These are phyloP conservation scores for Dryoscopus gambensis DNA, from an alignment of 2,113 vertebrate species.

Conservation along the genomic window DNA sequence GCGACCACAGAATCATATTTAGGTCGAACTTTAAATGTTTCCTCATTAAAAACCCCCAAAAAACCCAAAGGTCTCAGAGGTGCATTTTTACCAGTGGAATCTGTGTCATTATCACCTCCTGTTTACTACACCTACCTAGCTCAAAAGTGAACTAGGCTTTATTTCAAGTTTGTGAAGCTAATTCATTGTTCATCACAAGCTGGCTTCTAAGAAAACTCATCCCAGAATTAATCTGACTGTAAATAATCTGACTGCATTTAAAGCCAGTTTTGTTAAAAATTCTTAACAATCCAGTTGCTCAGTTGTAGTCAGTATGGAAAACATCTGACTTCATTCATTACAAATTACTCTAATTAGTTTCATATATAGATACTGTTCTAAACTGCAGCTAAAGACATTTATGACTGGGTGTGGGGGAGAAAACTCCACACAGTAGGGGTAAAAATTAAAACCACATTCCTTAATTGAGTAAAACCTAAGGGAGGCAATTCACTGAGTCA, in stretches of 20 bases:
- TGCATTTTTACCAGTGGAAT: not conserved
- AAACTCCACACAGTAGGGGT: not conserved
- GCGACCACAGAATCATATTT: rapidly evolving
- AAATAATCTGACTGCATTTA: not conserved
- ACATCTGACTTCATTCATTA: not conserved
- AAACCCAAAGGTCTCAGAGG: not conserved
- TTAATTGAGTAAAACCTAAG: not conserved
- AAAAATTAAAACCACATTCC: not conserved
- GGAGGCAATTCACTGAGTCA: not conserved
- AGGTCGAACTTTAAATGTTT: not conserved
- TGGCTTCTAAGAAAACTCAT: not conserved
- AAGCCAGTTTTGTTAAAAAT: not conserved
- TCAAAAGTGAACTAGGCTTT: not conserved
- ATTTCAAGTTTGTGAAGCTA: not conserved
- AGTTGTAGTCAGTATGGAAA: not conserved
- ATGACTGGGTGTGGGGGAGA: rapidly evolving
- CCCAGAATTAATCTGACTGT: rapidly evolving
- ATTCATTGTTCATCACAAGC: not conserved
- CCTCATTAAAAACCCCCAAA: not conserved
- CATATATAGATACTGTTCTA: not conserved
- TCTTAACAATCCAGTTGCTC: not conserved
- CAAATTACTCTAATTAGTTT: not conserved
- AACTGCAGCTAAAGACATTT: not conserved
- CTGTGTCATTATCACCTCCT: not conserved
- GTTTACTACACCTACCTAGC: not conserved